Evolutionary conservation across 2,797 vertebrate species (phyloP), one percentile per base, ranked within the genome.

Genomic region (Sebastes taczanowskii): DNA sequence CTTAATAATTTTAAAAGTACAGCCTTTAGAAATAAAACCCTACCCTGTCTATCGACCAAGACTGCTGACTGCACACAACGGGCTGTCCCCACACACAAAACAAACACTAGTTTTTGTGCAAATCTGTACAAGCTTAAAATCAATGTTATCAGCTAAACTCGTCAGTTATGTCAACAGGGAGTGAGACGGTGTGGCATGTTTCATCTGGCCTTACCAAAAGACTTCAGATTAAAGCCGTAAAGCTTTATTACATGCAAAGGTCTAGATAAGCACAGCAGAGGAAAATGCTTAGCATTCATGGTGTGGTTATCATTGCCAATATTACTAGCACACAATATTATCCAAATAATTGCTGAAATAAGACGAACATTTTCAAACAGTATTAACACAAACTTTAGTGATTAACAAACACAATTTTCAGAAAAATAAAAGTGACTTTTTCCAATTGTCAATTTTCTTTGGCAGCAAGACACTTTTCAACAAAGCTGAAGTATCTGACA

Each of bases 101-200:
- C 46, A 82, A 85, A 86, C 71, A 78, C 5, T 52, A 7, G 7
- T 71, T 56, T 71, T 65, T 71, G 25, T 62, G 52, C 66, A 83
- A 78, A 11, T 56, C n/a, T 68, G 27, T 30, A 71, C 4, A 16
- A 35, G 3, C 60, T 23, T 32, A 75, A 69, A 35, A 13, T 61
- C 3, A 2, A 49, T 69, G 76, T 78, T 86, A 80, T 88, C 74
- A 61, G 18, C 32, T 64, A 23, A 70, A 53, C 32, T 69, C 46
- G 30, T 53, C 23, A 11, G 32, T 20, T 62, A 63, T 23, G 42
- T 73, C 56, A 82, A 73, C 52, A 32, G 42, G 38, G 34, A 52
- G 35, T 52, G 6, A 78, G 35, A 18, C 2, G 3, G 18, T n/a
- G 25, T n/a, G 9, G 25, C 75, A 59, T 60, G 64, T 69, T 64